Conservation (phyloP, 2,113 vertebrate species). For the Pionites leucogaster region DNA sequence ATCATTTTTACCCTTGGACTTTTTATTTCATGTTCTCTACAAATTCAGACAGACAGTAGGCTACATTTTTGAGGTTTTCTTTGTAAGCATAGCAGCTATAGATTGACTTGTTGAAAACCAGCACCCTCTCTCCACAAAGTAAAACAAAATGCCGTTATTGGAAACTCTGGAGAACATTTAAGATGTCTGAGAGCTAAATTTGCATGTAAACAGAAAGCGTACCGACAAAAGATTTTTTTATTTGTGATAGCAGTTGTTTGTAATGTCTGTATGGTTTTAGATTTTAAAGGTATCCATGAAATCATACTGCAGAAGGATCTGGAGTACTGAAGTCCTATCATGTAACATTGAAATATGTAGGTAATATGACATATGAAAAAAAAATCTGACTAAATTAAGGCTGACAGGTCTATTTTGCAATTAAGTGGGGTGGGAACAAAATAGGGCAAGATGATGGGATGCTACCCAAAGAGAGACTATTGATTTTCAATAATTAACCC, state of each 20-base stretch:
- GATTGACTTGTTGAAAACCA: not conserved
- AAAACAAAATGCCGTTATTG: not conserved
- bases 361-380: not conserved
- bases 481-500: not conserved
- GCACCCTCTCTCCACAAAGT: not conserved
- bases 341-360: not conserved
- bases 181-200: not conserved
- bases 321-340: not conserved
- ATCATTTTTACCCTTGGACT: not conserved
- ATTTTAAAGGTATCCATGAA: not conserved
- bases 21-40: not conserved
- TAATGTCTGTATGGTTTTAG: not conserved
- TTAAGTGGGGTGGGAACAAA: not conserved
- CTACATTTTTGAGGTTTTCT: slow-evolving; percentile 4
- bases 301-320: not conserved
- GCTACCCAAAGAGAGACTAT: not conserved
- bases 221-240: not conserved
- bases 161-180: not conserved
- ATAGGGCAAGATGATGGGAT: not conserved
- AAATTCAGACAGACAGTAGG: not conserved
- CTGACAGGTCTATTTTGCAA: not conserved
- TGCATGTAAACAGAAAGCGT: not conserved
- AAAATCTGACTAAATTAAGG: not conserved
- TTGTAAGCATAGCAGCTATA: not conserved
- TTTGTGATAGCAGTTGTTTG: not conserved